Evolutionary conservation across 1,140 invertebrate genomes (phyloP).

Genomic region (Gryllus bimaculatus): DNA sequence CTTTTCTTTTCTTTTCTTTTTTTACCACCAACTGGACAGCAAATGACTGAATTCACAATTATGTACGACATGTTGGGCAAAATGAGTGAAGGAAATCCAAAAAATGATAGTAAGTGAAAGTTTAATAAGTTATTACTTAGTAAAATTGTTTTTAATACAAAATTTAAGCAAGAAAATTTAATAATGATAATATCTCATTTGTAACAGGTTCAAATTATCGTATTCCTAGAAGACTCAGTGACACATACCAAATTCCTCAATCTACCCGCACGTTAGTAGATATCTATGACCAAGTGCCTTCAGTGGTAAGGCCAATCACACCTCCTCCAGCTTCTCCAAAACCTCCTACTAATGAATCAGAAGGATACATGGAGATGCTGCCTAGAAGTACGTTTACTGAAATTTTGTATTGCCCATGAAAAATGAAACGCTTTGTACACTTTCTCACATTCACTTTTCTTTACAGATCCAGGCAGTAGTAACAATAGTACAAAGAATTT

Average conservation of each 20-base stretch:
- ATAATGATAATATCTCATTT: not conserved
- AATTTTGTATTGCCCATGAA: too few species aligned
- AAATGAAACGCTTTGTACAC: too few species aligned
- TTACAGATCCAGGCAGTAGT: not conserved
- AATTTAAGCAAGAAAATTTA: not conserved
- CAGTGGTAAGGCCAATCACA: conserved; percentile 32
- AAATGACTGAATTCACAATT: conserved; percentile 70
- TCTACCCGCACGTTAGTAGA: conserved; percentile 29
- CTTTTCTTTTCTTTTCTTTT: conserved; percentile 9
- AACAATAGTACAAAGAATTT: not conserved
- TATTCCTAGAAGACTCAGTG: conserved; percentile 40
- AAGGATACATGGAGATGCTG: conserved; percentile 44
- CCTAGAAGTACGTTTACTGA: conserved; percentile 32
- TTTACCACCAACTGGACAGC: conserved; percentile 29
- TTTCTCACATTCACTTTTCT: too few species aligned
- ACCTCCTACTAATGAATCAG: conserved; percentile 23
- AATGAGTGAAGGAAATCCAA: conserved; percentile 45
- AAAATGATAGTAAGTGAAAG: conserved; percentile 7
- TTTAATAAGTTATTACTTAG: not conserved
- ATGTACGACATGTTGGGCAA: conserved; percentile 77
- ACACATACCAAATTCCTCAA: conserved; percentile 31
- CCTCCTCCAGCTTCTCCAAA: conserved; percentile 26
- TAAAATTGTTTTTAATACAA: not conserved
- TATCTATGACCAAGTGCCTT: conserved; percentile 40
- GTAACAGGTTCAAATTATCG: conserved; percentile 34